Base-by-base conservation (phyloP, 2,888 invertebrate genomes). In the Pegoplata infirma region DNA sequence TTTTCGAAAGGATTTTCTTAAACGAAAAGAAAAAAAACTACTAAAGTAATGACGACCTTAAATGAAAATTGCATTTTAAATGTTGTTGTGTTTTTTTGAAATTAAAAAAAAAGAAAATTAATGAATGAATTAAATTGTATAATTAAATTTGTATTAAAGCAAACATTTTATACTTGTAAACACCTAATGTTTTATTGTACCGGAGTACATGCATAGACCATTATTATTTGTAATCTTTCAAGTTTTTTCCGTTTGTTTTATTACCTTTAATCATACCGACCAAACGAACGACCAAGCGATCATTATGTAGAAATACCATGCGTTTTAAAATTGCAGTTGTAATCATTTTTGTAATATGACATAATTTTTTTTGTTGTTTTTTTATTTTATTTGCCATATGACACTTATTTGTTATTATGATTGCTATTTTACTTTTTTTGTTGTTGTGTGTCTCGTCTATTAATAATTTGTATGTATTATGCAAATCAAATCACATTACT, bases 1-100 rank as follows among this genome's bases (percentile, higher is more conserved):
- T n/a, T n/a, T n/a, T n/a, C n/a, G n/a, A 49, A 63, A 19, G n/a
- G 49, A 63, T 32, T 63, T 49, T 21, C 49, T 32, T 25, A 28
- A 63, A 36, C 14, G 21, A 36, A 36, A n/a, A n/a, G n/a, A n/a
- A n/a, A n/a, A n/a, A n/a, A 21, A 49, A 19, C 5, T 10, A 16
- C 28, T 47, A 5, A 63, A 63, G 63, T 63, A 63, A 63, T 63
- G 63, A 63, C 63, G 63, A 63, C 63, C 63, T 63, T 63, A 63
- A 63, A 63, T 51, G 63, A 63, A 63, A 36, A n/a, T n/a, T 49
- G 63, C 32, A 63, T 63, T 63, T 51, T 2, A 51, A 36, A 40
- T 40, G 5, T 25, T 40, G n/a, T 40, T n/a, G 5, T n/a, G 3
- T 40, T 10, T 4, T 5, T 40, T 40, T 40, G n/a, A n/a, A 40